Evolutionary conservation across 2,113 vertebrate species (phyloP), one percentile per base, ranked within the genome.

Genomic region (Strix aluco): DNA sequence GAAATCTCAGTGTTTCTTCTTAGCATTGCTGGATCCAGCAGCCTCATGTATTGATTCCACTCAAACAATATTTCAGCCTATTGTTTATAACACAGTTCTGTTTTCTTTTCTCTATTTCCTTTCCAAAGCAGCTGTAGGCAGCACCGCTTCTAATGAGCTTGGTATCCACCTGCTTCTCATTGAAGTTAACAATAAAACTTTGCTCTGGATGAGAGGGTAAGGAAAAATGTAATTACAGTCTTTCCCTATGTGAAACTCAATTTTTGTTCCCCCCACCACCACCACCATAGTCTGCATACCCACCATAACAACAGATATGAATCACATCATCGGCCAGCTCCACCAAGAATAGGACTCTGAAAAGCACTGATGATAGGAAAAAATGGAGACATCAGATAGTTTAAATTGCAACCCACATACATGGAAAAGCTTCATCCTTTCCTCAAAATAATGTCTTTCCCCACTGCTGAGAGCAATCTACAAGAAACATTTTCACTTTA

Each of bases 111-210:
- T 75, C 27, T 34, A 15, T 85, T 93, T 91, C 51, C 69, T 94
- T 74, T 97, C 91, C 82, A 87, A 62, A 87, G 55, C 63, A 93
- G 46, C 55, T 97, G 80, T 67, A 78, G 67, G 47, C 23, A 92
- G 51, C 10, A 8, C 18, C 9, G 18, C 26, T 90, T 81, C 79
- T 81, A 77, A 91, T 82, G 51, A 85, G 59, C 23, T 73, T 59
- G 34, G 20, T 90, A 93, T 40, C 65, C 92, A 97, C 86, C 90
- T 87, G 93, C 69, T 72, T 90, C 72, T 71, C 90, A 75, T 70
- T 86, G 81, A 81, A 81, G 26, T 6, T 65, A 30, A 46, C 47
- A 75, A 70, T 93, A 91, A 95, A 97, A 83, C 16, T 29, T 74
- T 71, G 9, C 57, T 92, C 15, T 86, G 67, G 57, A 73, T 67